Evolutionary conservation across 2,797 vertebrate genomes (phyloP).

Genomic region (Bradypodion ventrale): DNA sequence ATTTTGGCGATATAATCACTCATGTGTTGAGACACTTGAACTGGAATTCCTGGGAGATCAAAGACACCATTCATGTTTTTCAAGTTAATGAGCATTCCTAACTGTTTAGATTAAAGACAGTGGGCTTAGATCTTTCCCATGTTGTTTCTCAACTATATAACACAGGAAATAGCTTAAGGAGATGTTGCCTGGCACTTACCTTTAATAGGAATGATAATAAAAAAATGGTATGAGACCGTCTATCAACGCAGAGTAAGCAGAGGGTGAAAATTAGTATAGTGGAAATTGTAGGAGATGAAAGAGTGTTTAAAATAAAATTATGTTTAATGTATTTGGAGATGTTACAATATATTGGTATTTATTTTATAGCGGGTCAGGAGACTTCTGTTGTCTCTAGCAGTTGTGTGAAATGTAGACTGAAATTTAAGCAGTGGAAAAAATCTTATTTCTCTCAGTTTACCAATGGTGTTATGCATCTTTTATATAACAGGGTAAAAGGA

Average conservation of each 20-base stretch:
- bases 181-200: not conserved
- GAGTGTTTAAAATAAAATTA: not conserved
- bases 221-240: not conserved
- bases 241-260: not conserved
- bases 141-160: constrained; percentile 13
- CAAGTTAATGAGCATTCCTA: not conserved
- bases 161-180: constrained; percentile 37
- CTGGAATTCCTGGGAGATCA: constrained; percentile 4
- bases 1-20: not conserved
- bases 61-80: not conserved
- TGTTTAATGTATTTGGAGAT: constrained; percentile 4
- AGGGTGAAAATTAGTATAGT: not conserved
- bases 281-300: constrained; percentile 26
- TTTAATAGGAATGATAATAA: not conserved
- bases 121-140: not conserved
- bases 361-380: not conserved
- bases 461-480: not conserved
- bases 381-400: not conserved
- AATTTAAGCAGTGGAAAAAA: constrained; percentile 1
- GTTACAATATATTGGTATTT: not conserved
- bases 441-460: not conserved
- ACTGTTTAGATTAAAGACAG: constrained; percentile 5
- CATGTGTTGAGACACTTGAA: not conserved
- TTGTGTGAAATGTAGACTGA: constrained; percentile 25
- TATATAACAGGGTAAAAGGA: not conserved